Evolutionary conservation across 1,140 invertebrate genomes (phyloP).

Genomic region (Macrobrachium rosenbergii): DNA sequence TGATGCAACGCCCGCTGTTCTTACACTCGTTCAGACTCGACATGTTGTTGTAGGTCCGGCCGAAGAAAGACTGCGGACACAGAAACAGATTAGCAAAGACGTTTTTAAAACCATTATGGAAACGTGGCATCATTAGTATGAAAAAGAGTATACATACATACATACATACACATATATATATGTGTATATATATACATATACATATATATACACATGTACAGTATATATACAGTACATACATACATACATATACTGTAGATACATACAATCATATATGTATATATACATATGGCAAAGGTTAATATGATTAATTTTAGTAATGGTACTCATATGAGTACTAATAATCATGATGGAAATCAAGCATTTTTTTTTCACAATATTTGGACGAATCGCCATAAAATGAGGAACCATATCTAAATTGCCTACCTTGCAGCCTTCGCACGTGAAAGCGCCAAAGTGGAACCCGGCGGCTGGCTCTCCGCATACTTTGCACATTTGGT

Average conservation of each 20-base stretch:
- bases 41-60: slow-evolving; percentile 94
- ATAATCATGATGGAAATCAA: too few relatives aligned
- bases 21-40: slow-evolving; percentile 92
- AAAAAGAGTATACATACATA: background rate
- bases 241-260: slow-evolving; percentile 7
- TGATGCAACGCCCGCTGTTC: slow-evolving; percentile 92
- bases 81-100: too few relatives aligned
- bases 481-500: slow-evolving; percentile 53
- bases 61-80: slow-evolving; percentile 89
- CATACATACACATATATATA: background rate
- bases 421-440: slow-evolving; percentile 53
- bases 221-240: background rate
- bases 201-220: background rate
- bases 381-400: too few relatives aligned
- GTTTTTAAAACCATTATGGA: too few relatives aligned
- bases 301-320: background rate
- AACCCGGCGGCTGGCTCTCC: slow-evolving; percentile 50
- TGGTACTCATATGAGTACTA: too few relatives aligned
- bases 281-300: too few relatives aligned
- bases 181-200: slow-evolving; percentile 1
- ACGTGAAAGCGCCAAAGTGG: slow-evolving; percentile 58
- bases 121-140: background rate
- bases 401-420: too few relatives aligned
- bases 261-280: too few relatives aligned
- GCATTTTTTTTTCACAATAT: too few relatives aligned